Percentiles rank a stretch among this genome's conserved stretches.
Evolutionary conservation across 2,113 vertebrate species (phyloP).

Genomic region (Euleptes europaea): DNA sequence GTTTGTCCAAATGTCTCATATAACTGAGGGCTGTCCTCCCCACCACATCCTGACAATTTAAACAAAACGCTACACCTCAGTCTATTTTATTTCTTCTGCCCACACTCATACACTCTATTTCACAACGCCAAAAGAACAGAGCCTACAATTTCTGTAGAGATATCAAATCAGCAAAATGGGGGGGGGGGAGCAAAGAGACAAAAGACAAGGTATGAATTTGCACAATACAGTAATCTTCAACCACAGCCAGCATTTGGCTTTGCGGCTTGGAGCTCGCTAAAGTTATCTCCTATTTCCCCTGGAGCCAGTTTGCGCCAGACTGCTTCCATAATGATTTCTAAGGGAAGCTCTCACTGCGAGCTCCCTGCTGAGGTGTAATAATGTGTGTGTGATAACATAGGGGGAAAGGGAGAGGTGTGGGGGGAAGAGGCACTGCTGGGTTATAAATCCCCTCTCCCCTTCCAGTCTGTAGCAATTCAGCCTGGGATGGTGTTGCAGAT

Average conservation of each 20-base stretch:
- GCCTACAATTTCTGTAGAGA: background rate
- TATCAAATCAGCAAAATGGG: background rate
- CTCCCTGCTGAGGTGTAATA: conserved; percentile 24
- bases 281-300: conserved; percentile 24
- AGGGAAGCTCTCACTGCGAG: conserved; percentile 20
- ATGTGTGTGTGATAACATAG: conserved; percentile 22
- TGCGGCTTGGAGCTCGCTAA: conserved; percentile 23
- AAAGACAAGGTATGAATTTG: conserved; percentile 11
- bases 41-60: background rate
- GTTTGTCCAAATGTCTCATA: background rate
- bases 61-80: background rate
- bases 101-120: background rate
- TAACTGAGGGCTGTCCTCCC: background rate
- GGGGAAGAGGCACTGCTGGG: background rate
- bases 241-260: conserved; percentile 4
- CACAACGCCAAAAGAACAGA: conserved; percentile 10
- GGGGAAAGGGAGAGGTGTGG: background rate
- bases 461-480: conserved; percentile 1
- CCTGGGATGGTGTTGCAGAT: conserved; percentile 15
- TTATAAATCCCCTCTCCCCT: conserved; percentile 9
- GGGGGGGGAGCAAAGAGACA: background rate
- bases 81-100: background rate
- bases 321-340: conserved; percentile 23
- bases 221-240: conserved; percentile 21
- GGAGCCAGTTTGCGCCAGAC: conserved; percentile 29